Evolutionary conservation across 2,113 vertebrate species (phyloP).

Genomic region (Cephalopholis sonnerati): DNA sequence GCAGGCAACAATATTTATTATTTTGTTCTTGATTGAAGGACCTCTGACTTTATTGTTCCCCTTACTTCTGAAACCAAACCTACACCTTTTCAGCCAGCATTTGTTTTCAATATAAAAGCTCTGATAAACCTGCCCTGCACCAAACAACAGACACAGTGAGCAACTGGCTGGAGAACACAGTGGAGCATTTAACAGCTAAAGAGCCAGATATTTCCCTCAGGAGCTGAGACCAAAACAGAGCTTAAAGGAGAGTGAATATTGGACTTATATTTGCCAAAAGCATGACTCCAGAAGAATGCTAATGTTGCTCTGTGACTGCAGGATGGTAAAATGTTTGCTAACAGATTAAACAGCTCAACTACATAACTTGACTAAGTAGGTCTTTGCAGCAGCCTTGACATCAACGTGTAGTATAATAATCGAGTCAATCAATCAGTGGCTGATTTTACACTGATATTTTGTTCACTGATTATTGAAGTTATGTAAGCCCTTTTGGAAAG

Average conservation of each 20-base stretch:
- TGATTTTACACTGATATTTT: slow-evolving; percentile 24
- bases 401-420: background rate
- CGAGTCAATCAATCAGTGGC: background rate
- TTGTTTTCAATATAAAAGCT: too few species aligned
- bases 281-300: too few species aligned
- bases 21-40: too few species aligned
- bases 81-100: too few species aligned
- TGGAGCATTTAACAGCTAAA: background rate
- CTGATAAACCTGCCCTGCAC: too few species aligned
- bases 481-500: slow-evolving; percentile 20
- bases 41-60: too few species aligned
- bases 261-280: background rate
- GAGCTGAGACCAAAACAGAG: background rate
- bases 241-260: background rate
- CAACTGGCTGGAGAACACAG: too few species aligned
- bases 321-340: too few species aligned
- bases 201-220: background rate
- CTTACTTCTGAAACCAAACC: too few species aligned
- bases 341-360: background rate
- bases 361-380: background rate
- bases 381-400: background rate
- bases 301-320: too few species aligned
- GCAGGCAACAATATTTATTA: too few species aligned
- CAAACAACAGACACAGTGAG: too few species aligned
- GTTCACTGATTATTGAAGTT: background rate